Conservation (phyloP, 1,140 invertebrate species). For the Orchestia grillus region DNA sequence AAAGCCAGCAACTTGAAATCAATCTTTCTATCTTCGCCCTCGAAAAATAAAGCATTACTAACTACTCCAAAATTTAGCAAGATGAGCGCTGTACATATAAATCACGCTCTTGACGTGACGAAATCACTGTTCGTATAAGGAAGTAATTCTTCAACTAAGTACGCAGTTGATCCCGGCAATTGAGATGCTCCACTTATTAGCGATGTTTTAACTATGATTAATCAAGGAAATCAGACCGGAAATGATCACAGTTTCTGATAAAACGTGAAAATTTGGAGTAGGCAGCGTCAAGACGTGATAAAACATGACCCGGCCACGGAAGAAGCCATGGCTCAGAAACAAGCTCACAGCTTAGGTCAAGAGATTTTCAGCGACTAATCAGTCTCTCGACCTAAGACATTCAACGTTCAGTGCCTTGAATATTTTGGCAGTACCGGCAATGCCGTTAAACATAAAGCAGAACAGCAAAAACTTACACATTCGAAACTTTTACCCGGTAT, state of each 20-base stretch:
- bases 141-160: not conserved
- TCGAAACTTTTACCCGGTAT: not conserved
- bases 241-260: not conserved
- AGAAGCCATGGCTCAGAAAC: too few relatives aligned
- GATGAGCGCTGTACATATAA: not conserved
- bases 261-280: too few relatives aligned
- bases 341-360: too few relatives aligned
- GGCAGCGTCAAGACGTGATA: too few relatives aligned
- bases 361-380: too few relatives aligned
- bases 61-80: not conserved
- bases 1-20: conserved; percentile 48
- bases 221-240: too few relatives aligned
- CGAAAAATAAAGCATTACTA: conserved; percentile 47
- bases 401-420: not conserved
- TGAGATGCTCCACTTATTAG: too few relatives aligned
- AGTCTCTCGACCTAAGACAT: not conserved
- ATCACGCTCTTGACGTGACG: not conserved
- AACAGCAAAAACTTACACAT: not conserved
- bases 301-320: too few relatives aligned
- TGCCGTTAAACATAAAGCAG: not conserved
- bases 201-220: too few relatives aligned
- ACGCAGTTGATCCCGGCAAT: too few relatives aligned
- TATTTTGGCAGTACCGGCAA: not conserved
- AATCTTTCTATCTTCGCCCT: not conserved
- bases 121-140: not conserved